Evolutionary conservation across 2,888 invertebrate species (phyloP), one percentile per base, ranked within the genome.

Genomic region (Ophion costatus): DNA sequence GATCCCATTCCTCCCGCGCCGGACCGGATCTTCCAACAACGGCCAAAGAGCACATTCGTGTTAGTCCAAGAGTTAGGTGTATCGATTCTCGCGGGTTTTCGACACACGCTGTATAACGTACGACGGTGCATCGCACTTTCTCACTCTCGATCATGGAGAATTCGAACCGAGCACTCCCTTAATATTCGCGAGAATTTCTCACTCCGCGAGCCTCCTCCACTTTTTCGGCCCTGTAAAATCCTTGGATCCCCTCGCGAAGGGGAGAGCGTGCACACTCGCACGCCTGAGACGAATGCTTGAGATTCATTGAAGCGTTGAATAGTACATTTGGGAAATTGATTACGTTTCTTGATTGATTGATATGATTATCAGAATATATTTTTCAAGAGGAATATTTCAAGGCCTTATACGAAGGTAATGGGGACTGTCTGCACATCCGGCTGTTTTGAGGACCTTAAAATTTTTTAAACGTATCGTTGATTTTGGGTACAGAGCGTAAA

Each of bases 41-140:
- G 76, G 80, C 85, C 81, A 87, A 87, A 87, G 87, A 87, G 87
- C 81, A 85, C 87, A 85, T 87, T 87, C 85, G 82, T 85, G 87
- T 85, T 83, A 85, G 83, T 76, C 85, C 76, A 64, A 85, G 85
- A 85, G 86, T 87, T 83, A 85, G 85, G 83, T 83, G 87, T 83
- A 77, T 83, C 85, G 85, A 85, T 83, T 74, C 85, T 85, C 77
- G 64, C 51, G 38, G 67, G 45, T 70, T 77, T 73, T 51, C 78
- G 69, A 80, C 80, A 74, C 85, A 77, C 80, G 64, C 66, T 67
- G 67, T 63, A 80, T 75, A 80, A 80, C 63, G 75, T 80, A 80
- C 75, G 74, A 70, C 77, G 56, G 29, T 80, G 56, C 29, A 75
- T 80, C 80, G 66, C 77, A 42, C 67, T 77, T 77, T 80, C 64